These are phyloP conservation scores for Scolopax rusticola DNA, from an alignment of 2,797 vertebrate species.

Conservation along the genomic window DNA sequence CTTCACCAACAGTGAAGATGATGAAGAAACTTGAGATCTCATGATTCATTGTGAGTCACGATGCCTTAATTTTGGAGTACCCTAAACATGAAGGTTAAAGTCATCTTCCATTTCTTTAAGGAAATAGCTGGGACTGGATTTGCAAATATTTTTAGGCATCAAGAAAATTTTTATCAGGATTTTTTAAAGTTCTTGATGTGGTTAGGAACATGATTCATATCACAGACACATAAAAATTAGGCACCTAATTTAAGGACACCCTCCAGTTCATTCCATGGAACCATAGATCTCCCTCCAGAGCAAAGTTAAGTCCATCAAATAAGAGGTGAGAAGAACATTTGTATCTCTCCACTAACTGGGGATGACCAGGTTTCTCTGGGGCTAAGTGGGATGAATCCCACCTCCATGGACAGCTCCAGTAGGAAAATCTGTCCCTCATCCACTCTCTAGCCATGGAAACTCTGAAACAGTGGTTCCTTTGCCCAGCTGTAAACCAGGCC, in stretches of 20 bases:
- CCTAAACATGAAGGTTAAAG: slow-evolving; percentile 30
- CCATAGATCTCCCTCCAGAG: neutral
- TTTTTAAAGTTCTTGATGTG: neutral
- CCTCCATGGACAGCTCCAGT: neutral
- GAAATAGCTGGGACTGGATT: neutral
- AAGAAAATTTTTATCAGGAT: neutral
- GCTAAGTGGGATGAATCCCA: neutral
- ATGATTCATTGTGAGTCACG: slow-evolving; percentile 57
- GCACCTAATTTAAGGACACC: neutral
- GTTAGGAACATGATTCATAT: neutral
- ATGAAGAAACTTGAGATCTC: slow-evolving; percentile 2
- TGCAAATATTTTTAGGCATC: slow-evolving; percentile 15
- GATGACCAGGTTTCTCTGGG: neutral
- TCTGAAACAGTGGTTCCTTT: neutral
- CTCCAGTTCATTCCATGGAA: neutral
- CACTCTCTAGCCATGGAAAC: neutral
- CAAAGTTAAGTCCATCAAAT: neutral
- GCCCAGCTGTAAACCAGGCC: neutral
- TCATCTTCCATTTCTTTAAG: neutral
- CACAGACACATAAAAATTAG: neutral
- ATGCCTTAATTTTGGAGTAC: slow-evolving; percentile 22
- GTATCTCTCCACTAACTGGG: neutral
- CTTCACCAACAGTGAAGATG: neutral
- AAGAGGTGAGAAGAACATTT: neutral
- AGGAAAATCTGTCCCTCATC: neutral